These are phyloP conservation scores for Branchipolynoe longqiensis DNA, from an alignment of 2,888 invertebrate species.

Conservation along the genomic window DNA sequence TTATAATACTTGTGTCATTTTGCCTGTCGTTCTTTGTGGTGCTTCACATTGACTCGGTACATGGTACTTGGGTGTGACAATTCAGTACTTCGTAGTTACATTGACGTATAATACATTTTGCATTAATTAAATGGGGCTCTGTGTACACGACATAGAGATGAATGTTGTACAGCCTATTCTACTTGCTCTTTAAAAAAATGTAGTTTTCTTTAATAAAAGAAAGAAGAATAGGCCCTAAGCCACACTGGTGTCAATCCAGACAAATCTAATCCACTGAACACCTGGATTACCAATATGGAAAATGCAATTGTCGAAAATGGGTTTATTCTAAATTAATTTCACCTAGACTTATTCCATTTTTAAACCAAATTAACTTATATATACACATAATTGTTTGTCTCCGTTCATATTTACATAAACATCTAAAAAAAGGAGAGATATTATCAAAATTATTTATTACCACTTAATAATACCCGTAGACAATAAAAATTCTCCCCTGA, in stretches of 20 bases:
- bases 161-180: background rate
- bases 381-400: no score
- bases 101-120: conserved; percentile 14
- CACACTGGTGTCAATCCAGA: background rate
- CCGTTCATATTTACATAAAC: no score
- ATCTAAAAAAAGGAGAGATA: no score
- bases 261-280: background rate
- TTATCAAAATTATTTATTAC: no score
- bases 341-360: no score
- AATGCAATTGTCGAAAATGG: background rate
- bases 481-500: no score
- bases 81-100: background rate
- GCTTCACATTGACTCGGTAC: conserved; percentile 20
- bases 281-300: background rate
- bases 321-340: no score
- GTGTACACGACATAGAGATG: background rate
- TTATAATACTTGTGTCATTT: no score
- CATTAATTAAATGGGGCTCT: conserved; percentile 1
- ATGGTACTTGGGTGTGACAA: background rate
- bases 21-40: background rate
- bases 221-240: background rate
- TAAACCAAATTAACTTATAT: no score
- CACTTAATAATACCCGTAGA: no score
- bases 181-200: background rate
- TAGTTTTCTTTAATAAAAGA: background rate